A percentile compares a stretch with the other conserved stretches of the same genome.
phyloP scores from a whole-genome alignment of 1,140 invertebrate species.

The Acromyrmex echinatior region DNA sequence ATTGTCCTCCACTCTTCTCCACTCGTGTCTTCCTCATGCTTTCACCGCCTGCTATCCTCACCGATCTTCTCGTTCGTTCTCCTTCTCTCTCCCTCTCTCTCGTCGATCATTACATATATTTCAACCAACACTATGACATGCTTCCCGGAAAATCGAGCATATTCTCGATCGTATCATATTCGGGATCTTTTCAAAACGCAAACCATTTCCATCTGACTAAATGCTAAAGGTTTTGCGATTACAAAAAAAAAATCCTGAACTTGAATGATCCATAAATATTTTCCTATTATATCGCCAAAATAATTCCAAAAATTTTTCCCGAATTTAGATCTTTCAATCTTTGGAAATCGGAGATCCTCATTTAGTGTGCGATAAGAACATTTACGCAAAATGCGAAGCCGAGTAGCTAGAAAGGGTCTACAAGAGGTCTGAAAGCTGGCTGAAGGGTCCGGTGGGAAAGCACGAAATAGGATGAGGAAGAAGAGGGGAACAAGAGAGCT shows the following conservation, averaged over 20 bases:
- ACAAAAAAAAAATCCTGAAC: not conserved
- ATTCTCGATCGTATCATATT: slow-evolving; percentile 58
- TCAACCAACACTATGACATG: slow-evolving; percentile 56
- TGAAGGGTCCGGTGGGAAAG: slow-evolving; percentile 67
- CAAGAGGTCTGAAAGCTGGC: slow-evolving; percentile 59
- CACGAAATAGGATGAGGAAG: slow-evolving; percentile 53
- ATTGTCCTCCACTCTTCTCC: slow-evolving; percentile 71
- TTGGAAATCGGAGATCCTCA: not conserved
- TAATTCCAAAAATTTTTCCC: not conserved
- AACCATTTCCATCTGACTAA: slow-evolving; percentile 33
- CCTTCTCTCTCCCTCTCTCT: slow-evolving; percentile 10
- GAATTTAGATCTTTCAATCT: not conserved
- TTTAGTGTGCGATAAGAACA: slow-evolving; percentile 15
- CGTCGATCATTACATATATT: slow-evolving; percentile 58
- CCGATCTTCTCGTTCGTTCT: slow-evolving; percentile 48
- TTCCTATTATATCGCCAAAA: not conserved
- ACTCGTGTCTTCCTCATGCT: slow-evolving; percentile 37
- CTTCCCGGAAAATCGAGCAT: slow-evolving; percentile 66
- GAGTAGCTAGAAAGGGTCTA: slow-evolving; percentile 64
- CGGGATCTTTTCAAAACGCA: slow-evolving; percentile 55
- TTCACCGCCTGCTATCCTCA: slow-evolving; percentile 18
- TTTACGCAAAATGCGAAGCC: slow-evolving; percentile 52
- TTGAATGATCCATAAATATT: not conserved
- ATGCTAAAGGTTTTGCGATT: not conserved
- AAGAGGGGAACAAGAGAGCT: slow-evolving; percentile 43